Evolutionary conservation across 2,888 invertebrate species (phyloP).

Genomic region (Chymomyza fuscimana): DNA sequence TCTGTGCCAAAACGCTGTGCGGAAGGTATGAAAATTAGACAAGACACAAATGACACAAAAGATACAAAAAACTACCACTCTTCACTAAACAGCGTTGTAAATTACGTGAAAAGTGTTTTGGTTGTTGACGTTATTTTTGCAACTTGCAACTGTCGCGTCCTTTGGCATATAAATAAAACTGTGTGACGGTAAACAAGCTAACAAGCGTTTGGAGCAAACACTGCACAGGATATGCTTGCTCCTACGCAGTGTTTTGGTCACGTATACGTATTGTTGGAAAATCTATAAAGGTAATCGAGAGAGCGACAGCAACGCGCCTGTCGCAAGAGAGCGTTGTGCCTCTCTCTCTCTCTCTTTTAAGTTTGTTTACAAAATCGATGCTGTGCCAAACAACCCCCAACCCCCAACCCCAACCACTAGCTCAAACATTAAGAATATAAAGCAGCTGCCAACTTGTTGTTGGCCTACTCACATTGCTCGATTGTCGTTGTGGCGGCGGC

Average conservation of each 20-base stretch:
- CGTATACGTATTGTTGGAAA: slow-evolving; percentile 50
- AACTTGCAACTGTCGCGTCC: slow-evolving; percentile 1
- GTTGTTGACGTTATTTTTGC: slow-evolving; percentile 11
- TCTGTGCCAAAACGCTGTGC: slow-evolving; percentile 20
- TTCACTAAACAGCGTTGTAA: background rate
- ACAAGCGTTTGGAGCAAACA: slow-evolving; percentile 20
- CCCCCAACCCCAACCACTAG: background rate
- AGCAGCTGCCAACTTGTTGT: slow-evolving; percentile 4
- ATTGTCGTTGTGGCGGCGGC: slow-evolving; percentile 78
- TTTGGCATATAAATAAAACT: background rate
- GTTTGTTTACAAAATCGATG: slow-evolving; percentile 7
- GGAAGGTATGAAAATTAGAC: slow-evolving; percentile 12
- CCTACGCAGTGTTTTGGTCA: slow-evolving; percentile 55
- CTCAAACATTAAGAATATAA: background rate
- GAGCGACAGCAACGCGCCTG: slow-evolving; percentile 42
- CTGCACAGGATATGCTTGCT: background rate
- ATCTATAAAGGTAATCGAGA: slow-evolving; percentile 52
- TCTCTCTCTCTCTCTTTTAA: background rate
- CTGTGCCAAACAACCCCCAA: background rate
- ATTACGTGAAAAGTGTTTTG: slow-evolving; percentile 5
- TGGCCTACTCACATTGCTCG: slow-evolving; percentile 75
- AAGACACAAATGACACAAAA: slow-evolving; percentile 6
- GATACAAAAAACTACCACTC: slow-evolving; percentile 12
- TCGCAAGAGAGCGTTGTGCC: slow-evolving; percentile 6
- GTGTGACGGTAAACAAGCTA: slow-evolving; percentile 2